These are phyloP conservation scores for Ceratina japonica DNA, from an alignment of 1,140 invertebrate species.

Conservation along the genomic window DNA sequence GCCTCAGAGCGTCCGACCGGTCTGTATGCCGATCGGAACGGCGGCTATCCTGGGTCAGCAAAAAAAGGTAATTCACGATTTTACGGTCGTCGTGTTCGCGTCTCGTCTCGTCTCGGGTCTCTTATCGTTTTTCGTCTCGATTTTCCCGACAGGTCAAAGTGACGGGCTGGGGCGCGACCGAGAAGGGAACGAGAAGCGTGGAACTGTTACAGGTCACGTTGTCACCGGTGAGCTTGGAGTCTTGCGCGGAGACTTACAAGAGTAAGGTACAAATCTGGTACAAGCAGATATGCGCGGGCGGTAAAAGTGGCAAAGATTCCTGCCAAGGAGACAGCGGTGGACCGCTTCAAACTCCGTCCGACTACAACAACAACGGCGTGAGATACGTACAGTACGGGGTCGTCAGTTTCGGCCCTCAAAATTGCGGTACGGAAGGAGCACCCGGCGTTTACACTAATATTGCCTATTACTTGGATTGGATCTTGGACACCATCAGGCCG, in stretches of 20 bases:
- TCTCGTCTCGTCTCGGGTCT: neutral
- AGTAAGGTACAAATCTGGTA: slow-evolving; percentile 70
- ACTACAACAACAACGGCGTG: slow-evolving; percentile 60
- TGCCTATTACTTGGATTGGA: slow-evolving; percentile 83
- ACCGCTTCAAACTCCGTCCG: slow-evolving; percentile 72
- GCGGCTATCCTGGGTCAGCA: slow-evolving; percentile 43
- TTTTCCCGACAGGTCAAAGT: too few relatives aligned
- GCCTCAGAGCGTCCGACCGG: slow-evolving; percentile 78
- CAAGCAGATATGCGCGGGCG: slow-evolving; percentile 83
- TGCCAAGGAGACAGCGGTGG: slow-evolving; percentile 80
- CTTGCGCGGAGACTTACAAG: slow-evolving; percentile 77
- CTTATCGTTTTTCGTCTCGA: too few relatives aligned
- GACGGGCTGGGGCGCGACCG: slow-evolving; percentile 83
- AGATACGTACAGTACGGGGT: slow-evolving; percentile 78
- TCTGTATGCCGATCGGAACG: slow-evolving; percentile 81
- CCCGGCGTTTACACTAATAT: slow-evolving; percentile 84
- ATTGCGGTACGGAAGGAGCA: slow-evolving; percentile 79
- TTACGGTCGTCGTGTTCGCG: neutral
- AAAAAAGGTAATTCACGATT: slow-evolving; percentile 59
- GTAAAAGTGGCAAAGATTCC: slow-evolving; percentile 75
- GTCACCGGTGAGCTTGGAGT: slow-evolving; percentile 72
- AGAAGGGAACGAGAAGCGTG: slow-evolving; percentile 73
- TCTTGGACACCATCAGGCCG: slow-evolving; percentile 79
- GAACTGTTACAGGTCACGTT: slow-evolving; percentile 80
- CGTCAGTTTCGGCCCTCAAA: slow-evolving; percentile 79